Base-by-base conservation (phyloP, 2,888 invertebrate genomes). In the Meteorus colon region DNA sequence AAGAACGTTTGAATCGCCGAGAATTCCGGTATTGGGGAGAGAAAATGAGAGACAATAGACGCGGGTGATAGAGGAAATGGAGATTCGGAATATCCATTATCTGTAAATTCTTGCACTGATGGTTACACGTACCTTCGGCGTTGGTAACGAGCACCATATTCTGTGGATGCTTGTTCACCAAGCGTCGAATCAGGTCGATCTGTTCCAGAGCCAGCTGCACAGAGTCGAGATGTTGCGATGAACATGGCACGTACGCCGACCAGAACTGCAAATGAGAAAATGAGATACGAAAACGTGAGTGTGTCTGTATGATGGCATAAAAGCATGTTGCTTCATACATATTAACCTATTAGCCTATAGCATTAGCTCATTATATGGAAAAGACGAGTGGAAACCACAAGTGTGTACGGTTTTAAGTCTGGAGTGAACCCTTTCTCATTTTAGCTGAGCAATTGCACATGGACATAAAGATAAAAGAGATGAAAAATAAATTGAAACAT, bases 181-280 rank as follows among this genome's bases (percentile, higher is more conserved):
- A 89, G 70, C 92, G 90, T 81, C 91, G 91, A 84, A 93, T 92
- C 79, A 92, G 90, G 86, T 93, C 93, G 78, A 92, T 91, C 85
- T 93, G 92, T 80, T 92, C 92, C 77, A 93, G 86, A 3, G 92
- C 91, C 79, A 91, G 88, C 80, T 92, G 91, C 29, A 92, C 92
- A 10, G 92, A 91, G 84, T 93, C 92, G 82, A 91, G 90, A 83
- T 91, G 90, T 84, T 92, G 92, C 16, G 91, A 89, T 59, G 89
- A 88, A 81, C 93, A 93, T 1, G 89, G 89, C 34, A 91, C 91
- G 85, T 92, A 93, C 24, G 91, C 91, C n/a, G 92, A 91, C 92
- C 92, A 93, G 81, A 92, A 92, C 92, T 93, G 89, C 14, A 87
- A 88, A 79, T 77, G 34, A 76, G 55, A 55, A 69, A 51, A 45